These are phyloP conservation scores for Adelphocoris suturalis DNA, from an alignment of 2,888 invertebrate species.

Conservation along the genomic window DNA sequence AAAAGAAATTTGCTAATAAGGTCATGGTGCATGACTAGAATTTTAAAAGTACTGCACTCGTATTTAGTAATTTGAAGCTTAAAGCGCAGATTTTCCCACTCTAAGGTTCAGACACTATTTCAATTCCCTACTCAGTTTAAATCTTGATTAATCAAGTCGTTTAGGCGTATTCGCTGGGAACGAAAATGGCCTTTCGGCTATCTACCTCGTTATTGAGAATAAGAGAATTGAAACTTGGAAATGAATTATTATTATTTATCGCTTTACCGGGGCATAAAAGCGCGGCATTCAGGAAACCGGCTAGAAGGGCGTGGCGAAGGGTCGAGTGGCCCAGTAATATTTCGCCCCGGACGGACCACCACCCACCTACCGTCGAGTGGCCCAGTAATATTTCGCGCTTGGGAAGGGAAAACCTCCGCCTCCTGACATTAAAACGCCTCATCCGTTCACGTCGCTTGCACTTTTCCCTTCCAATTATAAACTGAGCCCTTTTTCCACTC, in stretches of 20 bases:
- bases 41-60: too few species aligned
- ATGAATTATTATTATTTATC: neutral
- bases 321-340: conserved; percentile 33
- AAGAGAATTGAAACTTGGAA: too few species aligned
- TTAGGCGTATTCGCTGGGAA: too few species aligned
- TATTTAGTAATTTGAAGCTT: too few species aligned
- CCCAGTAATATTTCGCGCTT: conserved; percentile 34
- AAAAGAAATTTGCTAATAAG: too few species aligned
- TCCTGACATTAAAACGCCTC: conserved; percentile 38
- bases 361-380: neutral
- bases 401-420: conserved; percentile 8
- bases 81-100: too few species aligned
- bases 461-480: conserved; percentile 32
- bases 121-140: too few species aligned
- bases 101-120: too few species aligned
- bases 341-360: conserved; percentile 8
- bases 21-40: too few species aligned
- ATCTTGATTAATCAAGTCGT: too few species aligned
- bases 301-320: conserved; percentile 3
- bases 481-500: conserved; percentile 4
- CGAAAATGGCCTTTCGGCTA: too few species aligned
- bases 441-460: conserved; percentile 28
- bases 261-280: neutral
- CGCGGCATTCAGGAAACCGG: conserved; percentile 2
- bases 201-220: too few species aligned